A percentile compares a stretch with the other conserved stretches of the same genome.
Evolutionary conservation across 1,140 invertebrate genomes (phyloP).

Genomic region (Drosophila willistoni): DNA sequence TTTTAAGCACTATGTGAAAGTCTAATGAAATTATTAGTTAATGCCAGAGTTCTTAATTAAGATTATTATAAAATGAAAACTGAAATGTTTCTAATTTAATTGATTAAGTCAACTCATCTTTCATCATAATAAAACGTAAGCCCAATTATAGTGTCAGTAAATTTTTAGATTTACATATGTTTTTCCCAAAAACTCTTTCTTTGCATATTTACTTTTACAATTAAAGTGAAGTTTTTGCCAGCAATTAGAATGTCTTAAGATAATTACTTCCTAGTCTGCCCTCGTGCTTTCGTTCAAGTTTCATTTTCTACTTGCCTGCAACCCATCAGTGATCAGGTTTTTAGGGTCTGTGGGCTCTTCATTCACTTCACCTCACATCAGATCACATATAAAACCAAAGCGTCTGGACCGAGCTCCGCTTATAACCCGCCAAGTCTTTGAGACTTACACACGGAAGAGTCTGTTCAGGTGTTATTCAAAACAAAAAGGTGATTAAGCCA

Average conservation of each 20-base stretch:
- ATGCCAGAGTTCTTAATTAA: too few relatives aligned
- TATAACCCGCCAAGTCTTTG: slow-evolving; percentile 47
- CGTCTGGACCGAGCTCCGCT: slow-evolving; percentile 47
- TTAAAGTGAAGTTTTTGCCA: too few relatives aligned
- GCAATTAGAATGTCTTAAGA: neutral
- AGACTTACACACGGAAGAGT: slow-evolving; percentile 41
- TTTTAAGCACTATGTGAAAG: too few relatives aligned
- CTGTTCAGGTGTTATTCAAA: slow-evolving; percentile 16
- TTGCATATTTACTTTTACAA: too few relatives aligned
- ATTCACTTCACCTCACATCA: neutral
- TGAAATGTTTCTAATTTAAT: too few relatives aligned
- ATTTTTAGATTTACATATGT: too few relatives aligned
- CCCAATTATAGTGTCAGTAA: too few relatives aligned
- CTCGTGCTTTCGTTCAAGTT: neutral
- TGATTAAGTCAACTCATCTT: too few relatives aligned
- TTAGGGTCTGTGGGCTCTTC: neutral
- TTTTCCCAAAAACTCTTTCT: too few relatives aligned
- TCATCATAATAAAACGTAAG: too few relatives aligned
- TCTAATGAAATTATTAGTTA: too few relatives aligned
- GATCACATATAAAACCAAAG: slow-evolving; percentile 58
- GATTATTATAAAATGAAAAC: too few relatives aligned
- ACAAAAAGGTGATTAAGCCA: slow-evolving; percentile 59
- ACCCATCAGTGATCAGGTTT: slow-evolving; percentile 16
- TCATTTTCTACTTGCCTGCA: slow-evolving; percentile 29
- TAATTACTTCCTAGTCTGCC: neutral